phyloP scores from a whole-genome alignment of 2,113 vertebrate genomes.

The Chionodraco myersi region DNA sequence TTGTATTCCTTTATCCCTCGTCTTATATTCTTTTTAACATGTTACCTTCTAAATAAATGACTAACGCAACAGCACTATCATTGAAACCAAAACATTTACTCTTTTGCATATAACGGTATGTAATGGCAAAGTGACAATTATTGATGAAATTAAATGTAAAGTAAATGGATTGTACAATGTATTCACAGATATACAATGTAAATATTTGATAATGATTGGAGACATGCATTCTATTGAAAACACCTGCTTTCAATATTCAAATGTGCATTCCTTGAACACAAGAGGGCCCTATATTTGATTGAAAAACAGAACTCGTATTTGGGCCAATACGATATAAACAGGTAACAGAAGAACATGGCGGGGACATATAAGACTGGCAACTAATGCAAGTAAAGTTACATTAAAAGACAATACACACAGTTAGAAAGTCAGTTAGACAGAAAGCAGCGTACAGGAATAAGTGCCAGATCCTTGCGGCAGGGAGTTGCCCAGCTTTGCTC shows the following conservation, averaged over 20 bases:
- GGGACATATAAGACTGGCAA: neutral
- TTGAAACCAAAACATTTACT: neutral
- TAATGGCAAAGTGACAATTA: too few relatives aligned
- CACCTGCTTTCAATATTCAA: neutral
- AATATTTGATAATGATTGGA: neutral
- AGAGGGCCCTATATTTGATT: neutral
- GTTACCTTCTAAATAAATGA: neutral
- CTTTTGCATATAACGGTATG: neutral
- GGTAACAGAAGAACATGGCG: neutral
- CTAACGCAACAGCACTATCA: neutral
- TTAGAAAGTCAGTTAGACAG: conserved; percentile 25
- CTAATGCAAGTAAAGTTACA: neutral
- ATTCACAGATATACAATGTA: too few relatives aligned
- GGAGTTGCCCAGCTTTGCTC: conserved; percentile 73
- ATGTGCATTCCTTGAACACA: neutral
- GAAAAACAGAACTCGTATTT: neutral
- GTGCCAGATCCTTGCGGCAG: conserved; percentile 60
- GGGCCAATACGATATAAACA: neutral
- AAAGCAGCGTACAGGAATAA: conserved; percentile 30
- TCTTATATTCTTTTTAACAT: neutral
- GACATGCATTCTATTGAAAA: neutral
- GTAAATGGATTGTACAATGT: too few relatives aligned
- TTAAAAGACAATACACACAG: conserved; percentile 20
- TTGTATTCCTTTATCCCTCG: conserved; percentile 1
- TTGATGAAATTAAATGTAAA: too few relatives aligned